Base-by-base conservation (phyloP, 2,113 vertebrate genomes). In the Pionites leucogaster region DNA sequence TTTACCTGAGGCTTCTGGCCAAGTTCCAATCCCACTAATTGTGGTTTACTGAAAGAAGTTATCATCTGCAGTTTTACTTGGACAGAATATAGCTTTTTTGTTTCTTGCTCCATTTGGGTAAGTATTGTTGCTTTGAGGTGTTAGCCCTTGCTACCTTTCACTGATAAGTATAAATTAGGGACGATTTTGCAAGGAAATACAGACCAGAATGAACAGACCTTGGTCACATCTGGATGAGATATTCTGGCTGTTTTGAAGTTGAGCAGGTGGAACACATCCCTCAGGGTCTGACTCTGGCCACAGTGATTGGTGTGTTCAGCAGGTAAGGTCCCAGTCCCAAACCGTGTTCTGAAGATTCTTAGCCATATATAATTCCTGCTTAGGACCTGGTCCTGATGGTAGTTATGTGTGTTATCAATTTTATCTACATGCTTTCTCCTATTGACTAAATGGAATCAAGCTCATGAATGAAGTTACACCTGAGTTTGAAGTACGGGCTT, bases 21-120 rank as follows among this genome's bases (percentile, higher is more conserved):
- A 75, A 78, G 83, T 89, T 91, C 80, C 83, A 67, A 13, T 68
- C 46, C 42, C 77, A 52, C 77, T 91, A 92, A 92, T 91, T 82
- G 55, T 64, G 29, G 71, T 90, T 82, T 82, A 92, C 44, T 81
- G 77, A 88, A 94, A 75, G 92, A 82, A 84, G 70, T 92, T 95
- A 86, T 89, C 88, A 88, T 42, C 20, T 84, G 42, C 55, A 82
- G 23, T 93, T 94, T 92, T 91, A 22, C 39, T 75, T 86, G 69
- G 60, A 71, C 18, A 18, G 16, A 86, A 13, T 39, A 17, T 24
- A n/a, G 4, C 12, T 67, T 75, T 88, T 83, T 70, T 9, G 6
- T 77, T 81, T 81, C 47, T 68, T 92, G 20, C 16, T 90, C 42
- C 59, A 71, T 77, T 55, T 41, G 50, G n/a, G 4, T 53, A 42